A percentile compares a stretch with the other conserved stretches of the same genome.
phyloP scores from a whole-genome alignment of 2,888 invertebrate genomes.

The Synergus umbraculus region DNA sequence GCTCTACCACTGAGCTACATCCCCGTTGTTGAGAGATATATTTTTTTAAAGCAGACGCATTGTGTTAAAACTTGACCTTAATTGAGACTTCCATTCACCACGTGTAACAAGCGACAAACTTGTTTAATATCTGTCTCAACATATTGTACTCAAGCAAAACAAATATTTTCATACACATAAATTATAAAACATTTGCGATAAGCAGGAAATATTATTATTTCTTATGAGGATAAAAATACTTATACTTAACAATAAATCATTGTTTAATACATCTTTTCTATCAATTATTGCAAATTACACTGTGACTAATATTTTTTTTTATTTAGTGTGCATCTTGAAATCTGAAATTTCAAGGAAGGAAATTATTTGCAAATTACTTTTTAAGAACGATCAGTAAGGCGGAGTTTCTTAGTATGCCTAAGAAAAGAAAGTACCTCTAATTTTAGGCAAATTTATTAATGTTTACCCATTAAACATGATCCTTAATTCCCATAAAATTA shows the following conservation, averaged over 20 bases:
- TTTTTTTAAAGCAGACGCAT: background rate
- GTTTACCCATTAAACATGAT: too few relatives aligned
- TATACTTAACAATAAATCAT: background rate
- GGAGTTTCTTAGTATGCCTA: too few relatives aligned
- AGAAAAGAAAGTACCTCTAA: too few relatives aligned
- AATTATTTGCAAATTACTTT: background rate
- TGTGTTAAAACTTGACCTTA: background rate
- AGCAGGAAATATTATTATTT: background rate
- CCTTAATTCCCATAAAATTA: too few relatives aligned
- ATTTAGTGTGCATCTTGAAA: background rate
- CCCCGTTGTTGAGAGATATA: background rate
- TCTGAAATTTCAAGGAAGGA: background rate
- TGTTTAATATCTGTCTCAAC: background rate
- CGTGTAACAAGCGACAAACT: background rate
- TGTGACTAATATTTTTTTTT: background rate
- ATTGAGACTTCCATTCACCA: background rate
- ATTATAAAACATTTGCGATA: background rate
- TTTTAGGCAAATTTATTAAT: too few relatives aligned
- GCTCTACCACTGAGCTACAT: constrained; percentile 99
- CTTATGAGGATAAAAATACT: background rate
- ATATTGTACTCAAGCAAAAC: background rate
- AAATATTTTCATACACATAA: background rate
- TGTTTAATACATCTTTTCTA: background rate
- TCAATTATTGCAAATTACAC: background rate
- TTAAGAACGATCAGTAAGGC: background rate